Percentiles rank a stretch among this genome's conserved stretches.
Conservation (phyloP, 2,888 invertebrate genomes). For the Zygothrica quintamaculata region DNA sequence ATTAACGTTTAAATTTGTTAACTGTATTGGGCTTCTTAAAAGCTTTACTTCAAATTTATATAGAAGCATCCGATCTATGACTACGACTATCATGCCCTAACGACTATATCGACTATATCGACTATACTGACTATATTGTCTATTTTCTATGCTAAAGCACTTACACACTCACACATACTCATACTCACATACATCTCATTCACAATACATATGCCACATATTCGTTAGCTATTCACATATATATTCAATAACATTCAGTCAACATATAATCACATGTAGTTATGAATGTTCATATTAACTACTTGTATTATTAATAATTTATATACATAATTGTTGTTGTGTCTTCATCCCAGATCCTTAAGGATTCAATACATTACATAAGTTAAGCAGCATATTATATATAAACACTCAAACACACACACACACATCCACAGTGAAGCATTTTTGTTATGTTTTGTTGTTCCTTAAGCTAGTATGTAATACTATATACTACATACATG, state of each 20-base stretch:
- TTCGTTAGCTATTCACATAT: conserved; percentile 11
- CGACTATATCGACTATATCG: conserved; percentile 8
- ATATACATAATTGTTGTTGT: conserved; percentile 70
- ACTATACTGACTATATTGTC: conserved; percentile 3
- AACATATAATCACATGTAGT: conserved; percentile 15
- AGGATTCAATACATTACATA: conserved; percentile 29
- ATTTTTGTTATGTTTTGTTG: conserved; percentile 63
- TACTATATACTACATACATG: conserved; percentile 3
- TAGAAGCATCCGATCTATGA: conserved; percentile 23
- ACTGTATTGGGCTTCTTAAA: conserved; percentile 42
- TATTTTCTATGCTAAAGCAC: conserved; percentile 27
- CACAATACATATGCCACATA: conserved; percentile 30
- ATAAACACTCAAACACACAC: neutral
- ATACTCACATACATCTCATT: conserved; percentile 22
- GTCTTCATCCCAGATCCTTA: conserved; percentile 59
- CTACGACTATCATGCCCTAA: conserved; percentile 26
- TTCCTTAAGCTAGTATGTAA: conserved; percentile 20
- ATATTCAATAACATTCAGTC: conserved; percentile 1
- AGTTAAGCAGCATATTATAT: conserved; percentile 24
- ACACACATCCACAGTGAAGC: conserved; percentile 6
- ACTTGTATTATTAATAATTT: conserved; percentile 21
- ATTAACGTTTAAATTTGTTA: conserved; percentile 52
- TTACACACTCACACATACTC: conserved; percentile 21
- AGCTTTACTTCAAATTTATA: conserved; percentile 27
- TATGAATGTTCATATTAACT: conserved; percentile 22